A percentile compares a stretch with the other conserved stretches of the same genome.
These are phyloP conservation scores for Polydrusus cervinus DNA, from an alignment of 2,888 invertebrate genomes.

Conservation along the genomic window DNA sequence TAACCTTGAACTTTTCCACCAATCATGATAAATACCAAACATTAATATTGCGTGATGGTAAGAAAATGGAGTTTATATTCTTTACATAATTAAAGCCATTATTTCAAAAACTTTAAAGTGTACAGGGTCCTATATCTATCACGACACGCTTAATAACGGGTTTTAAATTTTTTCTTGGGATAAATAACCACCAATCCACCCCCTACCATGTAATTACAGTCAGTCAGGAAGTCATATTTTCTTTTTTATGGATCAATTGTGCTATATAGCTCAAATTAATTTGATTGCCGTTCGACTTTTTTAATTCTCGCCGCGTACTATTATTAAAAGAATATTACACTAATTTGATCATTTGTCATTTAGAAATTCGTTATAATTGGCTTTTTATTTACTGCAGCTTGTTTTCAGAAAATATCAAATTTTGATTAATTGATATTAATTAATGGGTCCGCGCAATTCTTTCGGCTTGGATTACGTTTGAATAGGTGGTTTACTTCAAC, in stretches of 20 bases:
- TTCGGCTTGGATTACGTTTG: conserved; percentile 57
- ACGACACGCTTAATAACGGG: conserved; percentile 47
- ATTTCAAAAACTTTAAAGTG: conserved; percentile 29
- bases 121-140: conserved; percentile 39
- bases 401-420: conserved; percentile 58
- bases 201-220: conserved; percentile 48
- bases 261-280: conserved; percentile 61
- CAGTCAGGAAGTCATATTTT: conserved; percentile 56
- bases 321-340: conserved; percentile 66
- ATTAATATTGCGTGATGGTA: no score
- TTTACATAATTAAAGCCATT: conserved; percentile 37
- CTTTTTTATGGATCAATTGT: conserved; percentile 57
- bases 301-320: conserved; percentile 59
- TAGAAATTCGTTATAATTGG: conserved; percentile 57
- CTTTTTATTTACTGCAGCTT: conserved; percentile 51
- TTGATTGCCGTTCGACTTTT: conserved; percentile 63
- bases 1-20: no score
- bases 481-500: conserved; percentile 46
- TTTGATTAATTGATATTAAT: conserved; percentile 61
- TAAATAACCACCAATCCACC: conserved; percentile 53
- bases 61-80: no score
- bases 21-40: no score
- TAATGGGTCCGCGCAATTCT: conserved; percentile 57
- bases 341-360: conserved; percentile 67
- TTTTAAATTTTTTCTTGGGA: conserved; percentile 47